Evolutionary conservation across 2,888 invertebrate species (phyloP).

Genomic region (Andrena praecox): DNA sequence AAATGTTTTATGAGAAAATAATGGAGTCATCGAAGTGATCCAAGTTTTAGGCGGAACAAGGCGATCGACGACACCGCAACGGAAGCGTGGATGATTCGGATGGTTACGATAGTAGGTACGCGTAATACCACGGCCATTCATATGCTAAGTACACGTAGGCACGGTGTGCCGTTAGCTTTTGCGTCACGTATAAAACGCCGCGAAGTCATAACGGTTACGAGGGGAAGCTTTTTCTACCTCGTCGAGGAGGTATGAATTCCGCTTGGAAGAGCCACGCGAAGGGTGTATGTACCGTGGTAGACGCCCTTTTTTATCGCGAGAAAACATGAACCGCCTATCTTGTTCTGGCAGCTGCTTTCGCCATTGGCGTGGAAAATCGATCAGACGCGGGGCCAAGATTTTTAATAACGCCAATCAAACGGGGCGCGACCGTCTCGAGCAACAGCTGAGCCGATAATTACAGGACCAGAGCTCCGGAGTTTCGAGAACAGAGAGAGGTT

Average conservation of each 20-base stretch:
- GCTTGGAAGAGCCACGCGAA: conserved; percentile 48
- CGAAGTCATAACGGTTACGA: conserved; percentile 70
- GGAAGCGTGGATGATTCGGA: conserved; percentile 33
- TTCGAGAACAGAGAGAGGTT: neutral
- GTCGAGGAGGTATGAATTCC: conserved; percentile 63
- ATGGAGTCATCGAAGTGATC: neutral
- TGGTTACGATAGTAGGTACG: conserved; percentile 35
- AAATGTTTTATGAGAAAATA: neutral
- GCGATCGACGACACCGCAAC: neutral
- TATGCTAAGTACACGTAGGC: conserved; percentile 51
- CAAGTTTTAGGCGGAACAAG: neutral
- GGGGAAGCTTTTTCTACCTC: conserved; percentile 59
- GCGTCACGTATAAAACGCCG: conserved; percentile 60
- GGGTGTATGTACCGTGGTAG: conserved; percentile 46
- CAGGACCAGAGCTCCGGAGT: neutral
- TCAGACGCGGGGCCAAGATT: conserved; percentile 27
- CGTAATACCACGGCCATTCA: conserved; percentile 46
- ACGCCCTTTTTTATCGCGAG: conserved; percentile 52
- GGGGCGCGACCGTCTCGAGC: neutral
- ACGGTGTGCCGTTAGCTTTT: conserved; percentile 59
- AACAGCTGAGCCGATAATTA: conserved; percentile 25
- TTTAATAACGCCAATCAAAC: conserved; percentile 38
- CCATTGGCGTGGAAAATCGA: conserved; percentile 52
- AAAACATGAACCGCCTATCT: conserved; percentile 61
- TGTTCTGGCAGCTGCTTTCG: conserved; percentile 53